Evolutionary conservation across 2,888 invertebrate genomes (phyloP).

Genomic region (Gortyna flavago): DNA sequence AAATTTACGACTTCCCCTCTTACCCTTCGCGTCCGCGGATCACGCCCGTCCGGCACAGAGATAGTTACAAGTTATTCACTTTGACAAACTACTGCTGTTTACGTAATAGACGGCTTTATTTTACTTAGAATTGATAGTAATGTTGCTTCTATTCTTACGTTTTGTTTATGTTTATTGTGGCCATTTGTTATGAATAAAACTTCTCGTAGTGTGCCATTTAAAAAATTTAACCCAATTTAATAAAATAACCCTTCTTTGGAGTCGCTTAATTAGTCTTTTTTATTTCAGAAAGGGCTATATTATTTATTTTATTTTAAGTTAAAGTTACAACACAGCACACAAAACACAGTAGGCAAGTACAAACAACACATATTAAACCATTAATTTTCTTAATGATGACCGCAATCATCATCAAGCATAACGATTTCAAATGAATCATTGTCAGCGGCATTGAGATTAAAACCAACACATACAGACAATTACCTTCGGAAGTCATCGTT

Average conservation of each 20-base stretch:
- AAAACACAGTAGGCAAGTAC: conserved; percentile 24
- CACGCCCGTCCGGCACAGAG: no score
- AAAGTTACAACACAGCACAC: conserved; percentile 6
- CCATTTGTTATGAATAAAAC: background rate
- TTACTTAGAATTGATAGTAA: background rate
- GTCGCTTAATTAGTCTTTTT: background rate
- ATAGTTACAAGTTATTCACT: conserved; percentile 31
- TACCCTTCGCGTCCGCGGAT: no score
- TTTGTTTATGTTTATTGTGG: background rate
- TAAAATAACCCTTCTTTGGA: background rate
- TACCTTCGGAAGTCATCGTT: conserved; percentile 56
- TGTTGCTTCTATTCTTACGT: background rate
- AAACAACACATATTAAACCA: conserved; percentile 21
- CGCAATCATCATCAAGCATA: conserved; percentile 52
- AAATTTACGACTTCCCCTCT: no score
- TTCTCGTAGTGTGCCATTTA: background rate
- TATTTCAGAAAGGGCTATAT: background rate
- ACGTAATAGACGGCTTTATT: conserved; percentile 32
- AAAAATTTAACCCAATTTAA: background rate
- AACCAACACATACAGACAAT: conserved; percentile 44
- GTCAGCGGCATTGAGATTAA: conserved; percentile 49
- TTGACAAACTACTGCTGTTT: conserved; percentile 42
- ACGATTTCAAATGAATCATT: conserved; percentile 51
- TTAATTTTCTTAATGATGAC: conserved; percentile 40
- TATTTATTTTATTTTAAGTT: background rate